A percentile compares a stretch with the other conserved stretches of the same genome.
phyloP scores from a whole-genome alignment of 2,113 vertebrate species.

The Rhadina sibilatrix region DNA sequence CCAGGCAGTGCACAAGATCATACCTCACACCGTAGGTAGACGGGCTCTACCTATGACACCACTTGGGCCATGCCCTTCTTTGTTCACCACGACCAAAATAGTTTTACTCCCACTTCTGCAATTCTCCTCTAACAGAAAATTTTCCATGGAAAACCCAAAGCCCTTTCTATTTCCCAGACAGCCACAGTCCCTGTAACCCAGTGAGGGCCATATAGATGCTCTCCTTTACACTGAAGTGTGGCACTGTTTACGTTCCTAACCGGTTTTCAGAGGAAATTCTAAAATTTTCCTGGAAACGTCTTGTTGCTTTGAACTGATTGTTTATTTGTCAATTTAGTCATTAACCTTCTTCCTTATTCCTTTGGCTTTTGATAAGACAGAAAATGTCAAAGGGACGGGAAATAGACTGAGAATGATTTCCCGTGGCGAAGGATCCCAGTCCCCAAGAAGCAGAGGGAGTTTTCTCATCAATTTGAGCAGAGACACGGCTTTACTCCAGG shows the following conservation, averaged over 20 bases:
- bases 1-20: background rate
- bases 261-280: background rate
- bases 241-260: background rate
- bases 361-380: slow-evolving; percentile 39
- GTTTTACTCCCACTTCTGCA: background rate
- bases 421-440: background rate
- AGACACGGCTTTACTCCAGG: background rate
- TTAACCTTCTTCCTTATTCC: slow-evolving; percentile 38
- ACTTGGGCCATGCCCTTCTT: background rate
- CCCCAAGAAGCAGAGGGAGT: slow-evolving; percentile 15
- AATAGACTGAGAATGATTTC: slow-evolving; percentile 41
- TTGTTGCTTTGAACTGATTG: slow-evolving; percentile 33
- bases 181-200: background rate
- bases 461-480: slow-evolving; percentile 47
- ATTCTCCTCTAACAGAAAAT: background rate
- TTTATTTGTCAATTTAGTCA: slow-evolving; percentile 49
- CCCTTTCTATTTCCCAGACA: background rate
- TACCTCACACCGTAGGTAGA: accelerated
- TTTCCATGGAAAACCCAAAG: background rate
- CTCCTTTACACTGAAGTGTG: background rate
- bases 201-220: background rate
- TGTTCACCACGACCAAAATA: accelerated
- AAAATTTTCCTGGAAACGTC: background rate
- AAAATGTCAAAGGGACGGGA: slow-evolving; percentile 39
- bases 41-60: background rate